These are phyloP conservation scores for Rhynchomys soricoides DNA, from an alignment of 2,113 vertebrate species.

Conservation along the genomic window DNA sequence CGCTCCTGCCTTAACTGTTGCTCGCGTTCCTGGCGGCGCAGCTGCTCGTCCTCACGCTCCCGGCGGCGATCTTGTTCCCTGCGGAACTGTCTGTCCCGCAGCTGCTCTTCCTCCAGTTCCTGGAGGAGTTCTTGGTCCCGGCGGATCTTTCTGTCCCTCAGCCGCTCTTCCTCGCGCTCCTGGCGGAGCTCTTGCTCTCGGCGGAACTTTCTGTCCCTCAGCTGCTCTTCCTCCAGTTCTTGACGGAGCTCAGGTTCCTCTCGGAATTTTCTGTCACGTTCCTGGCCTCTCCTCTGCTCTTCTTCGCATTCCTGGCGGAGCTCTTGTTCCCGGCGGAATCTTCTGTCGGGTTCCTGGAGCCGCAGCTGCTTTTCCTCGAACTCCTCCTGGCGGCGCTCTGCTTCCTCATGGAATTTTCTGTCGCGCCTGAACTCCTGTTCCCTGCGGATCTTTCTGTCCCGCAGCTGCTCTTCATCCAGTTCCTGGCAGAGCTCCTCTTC, in stretches of 20 bases:
- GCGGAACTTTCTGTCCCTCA: background rate
- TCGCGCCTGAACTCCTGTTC: background rate
- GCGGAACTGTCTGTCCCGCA: too few relatives aligned
- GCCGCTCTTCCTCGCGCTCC: background rate
- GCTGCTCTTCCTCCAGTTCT: background rate
- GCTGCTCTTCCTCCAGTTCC: background rate
- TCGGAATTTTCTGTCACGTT: background rate
- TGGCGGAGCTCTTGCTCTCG: background rate
- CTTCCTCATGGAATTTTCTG: background rate
- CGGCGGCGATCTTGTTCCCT: too few relatives aligned
- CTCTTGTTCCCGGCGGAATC: background rate
- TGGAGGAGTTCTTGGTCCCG: background rate
- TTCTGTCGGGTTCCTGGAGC: background rate
- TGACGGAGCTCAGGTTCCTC: background rate
- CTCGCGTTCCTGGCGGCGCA: background rate
- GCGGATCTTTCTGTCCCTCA: background rate
- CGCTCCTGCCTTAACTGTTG: background rate
- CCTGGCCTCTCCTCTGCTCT: background rate
- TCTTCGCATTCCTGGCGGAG: background rate
- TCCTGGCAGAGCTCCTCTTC: background rate
- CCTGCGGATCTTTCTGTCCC: background rate
- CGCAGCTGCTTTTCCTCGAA: background rate
- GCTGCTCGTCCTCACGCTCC: too few relatives aligned
- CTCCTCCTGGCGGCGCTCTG: background rate
- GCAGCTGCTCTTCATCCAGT: background rate